Evolutionary conservation across 1,140 invertebrate genomes (phyloP), one percentile per base, ranked within the genome.

Genomic region (Nymphalis io): DNA sequence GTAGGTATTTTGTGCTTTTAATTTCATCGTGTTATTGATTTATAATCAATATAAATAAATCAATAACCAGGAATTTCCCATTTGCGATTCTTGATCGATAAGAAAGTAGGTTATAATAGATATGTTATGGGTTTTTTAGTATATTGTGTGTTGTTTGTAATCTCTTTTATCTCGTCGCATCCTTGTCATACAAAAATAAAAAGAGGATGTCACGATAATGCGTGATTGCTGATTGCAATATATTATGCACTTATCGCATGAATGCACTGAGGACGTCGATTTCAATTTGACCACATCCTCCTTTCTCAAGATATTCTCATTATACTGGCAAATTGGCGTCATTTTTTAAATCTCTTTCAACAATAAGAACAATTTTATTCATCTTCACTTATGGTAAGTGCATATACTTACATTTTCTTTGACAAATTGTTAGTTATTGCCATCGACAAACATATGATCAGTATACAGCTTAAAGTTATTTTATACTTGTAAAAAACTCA

Each of bases 211-310:
- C 72, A 83, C 66, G 81, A 88, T 86, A 84, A 85, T 86, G 78
- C 71, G 80, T 84, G 81, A 82, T 80, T 75, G 80, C 75, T 87
- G 85, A 88, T 90, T 88, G 84, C 82, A 89, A 88, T 84, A 82
- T 81, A 81, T 80, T 80, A 83, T 85, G 88, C 85, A 89, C 79
- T 85, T 86, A 87, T 79, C 79, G 79, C 79, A 86, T 86, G 83
- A 89, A 87, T 88, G 85, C 81, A 89, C 75, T 82, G 69, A 83
- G 79, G 76, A 87, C 80, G 87, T 88, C 87, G 84, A 87, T 88
- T 85, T 89, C 87, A 91, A 89, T 89, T 89, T 84, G 82, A 84
- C 79, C 72, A 80, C 87, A 89, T 91, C 89, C 86, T 89, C 83
- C 81, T 89, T 89, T 90, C 86, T 82, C 81, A 82, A 85, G 81